Percentiles rank a stretch among this genome's conserved stretches.
Evolutionary conservation across 2,888 invertebrate genomes (phyloP).

Genomic region (Andrena flavipes): DNA sequence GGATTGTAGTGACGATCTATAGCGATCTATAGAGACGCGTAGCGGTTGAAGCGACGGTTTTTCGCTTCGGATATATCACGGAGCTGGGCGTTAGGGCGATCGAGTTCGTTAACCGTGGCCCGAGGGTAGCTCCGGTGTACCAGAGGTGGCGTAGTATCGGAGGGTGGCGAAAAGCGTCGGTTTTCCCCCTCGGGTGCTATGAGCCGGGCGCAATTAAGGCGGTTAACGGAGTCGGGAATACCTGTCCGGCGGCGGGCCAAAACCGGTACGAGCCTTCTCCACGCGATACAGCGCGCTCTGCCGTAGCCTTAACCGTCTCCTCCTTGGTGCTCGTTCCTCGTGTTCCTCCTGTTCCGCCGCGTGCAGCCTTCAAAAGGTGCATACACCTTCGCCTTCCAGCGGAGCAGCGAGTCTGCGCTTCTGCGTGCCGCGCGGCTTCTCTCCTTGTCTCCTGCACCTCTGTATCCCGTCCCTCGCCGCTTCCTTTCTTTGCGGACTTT

Average conservation of each 20-base stretch:
- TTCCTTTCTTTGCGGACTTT: not conserved
- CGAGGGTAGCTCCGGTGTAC: not conserved
- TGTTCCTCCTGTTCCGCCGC: conserved; percentile 27
- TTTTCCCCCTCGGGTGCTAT: conserved; percentile 50
- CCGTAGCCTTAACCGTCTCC: conserved; percentile 22
- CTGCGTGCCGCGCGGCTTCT: conserved; percentile 35
- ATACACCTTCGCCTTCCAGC: conserved; percentile 64
- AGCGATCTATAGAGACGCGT: too few relatives aligned
- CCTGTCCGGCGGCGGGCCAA: conserved; percentile 77
- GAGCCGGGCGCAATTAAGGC: conserved; percentile 75
- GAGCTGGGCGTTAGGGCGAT: not conserved
- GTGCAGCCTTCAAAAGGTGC: conserved; percentile 71
- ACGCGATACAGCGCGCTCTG: conserved; percentile 62
- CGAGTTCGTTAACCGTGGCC: not conserved
- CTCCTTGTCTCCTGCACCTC: not conserved
- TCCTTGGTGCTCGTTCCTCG: conserved; percentile 28
- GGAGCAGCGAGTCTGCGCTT: conserved; percentile 51
- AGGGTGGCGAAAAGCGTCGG: conserved; percentile 36
- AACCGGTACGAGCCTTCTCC: conserved; percentile 80
- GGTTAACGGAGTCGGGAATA: conserved; percentile 80
- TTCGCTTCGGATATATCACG: too few relatives aligned
- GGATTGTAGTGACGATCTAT: too few relatives aligned
- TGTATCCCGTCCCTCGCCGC: not conserved
- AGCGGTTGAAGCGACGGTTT: too few relatives aligned
- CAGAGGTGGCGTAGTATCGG: not conserved